Evolutionary conservation across 2,113 vertebrate genomes (phyloP).

Genomic region (Myxocyprinus asiaticus): DNA sequence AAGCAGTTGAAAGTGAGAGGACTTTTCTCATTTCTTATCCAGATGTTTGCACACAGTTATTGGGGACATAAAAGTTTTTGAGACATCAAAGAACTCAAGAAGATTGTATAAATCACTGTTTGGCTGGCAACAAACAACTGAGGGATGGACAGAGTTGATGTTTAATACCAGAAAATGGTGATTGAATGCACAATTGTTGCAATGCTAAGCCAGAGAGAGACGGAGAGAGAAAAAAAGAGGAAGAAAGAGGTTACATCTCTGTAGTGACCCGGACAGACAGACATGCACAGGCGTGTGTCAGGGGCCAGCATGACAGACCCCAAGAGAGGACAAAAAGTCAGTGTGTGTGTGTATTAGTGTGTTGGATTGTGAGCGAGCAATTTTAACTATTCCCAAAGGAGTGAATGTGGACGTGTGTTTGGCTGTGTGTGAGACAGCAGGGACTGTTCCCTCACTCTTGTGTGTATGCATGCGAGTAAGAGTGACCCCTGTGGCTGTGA

Average conservation of each 20-base stretch:
- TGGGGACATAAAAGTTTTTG: too few relatives aligned
- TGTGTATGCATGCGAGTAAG: conserved; percentile 14
- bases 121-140: not conserved
- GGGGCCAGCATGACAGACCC: conserved; percentile 64
- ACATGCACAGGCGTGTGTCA: conserved; percentile 59
- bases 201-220: not conserved
- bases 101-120: too few relatives aligned
- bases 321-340: conserved; percentile 34
- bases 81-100: too few relatives aligned
- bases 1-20: too few relatives aligned
- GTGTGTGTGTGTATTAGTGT: conserved; percentile 32
- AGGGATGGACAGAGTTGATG: not conserved
- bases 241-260: conserved; percentile 35
- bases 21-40: too few relatives aligned
- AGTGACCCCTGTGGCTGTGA: conserved; percentile 18
- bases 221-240: not conserved
- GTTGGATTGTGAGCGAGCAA: conserved; percentile 14
- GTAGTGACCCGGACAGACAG: conserved; percentile 55
- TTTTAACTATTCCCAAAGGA: conserved; percentile 61
- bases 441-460: conserved; percentile 41
- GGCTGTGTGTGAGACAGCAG: conserved; percentile 22
- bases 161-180: not conserved
- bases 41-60: too few relatives aligned
- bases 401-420: conserved; percentile 41
- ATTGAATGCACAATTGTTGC: not conserved